A percentile compares a stretch with the other conserved stretches of the same genome.
Conservation (phyloP, 2,797 vertebrate species). For the Sebastes taczanowskii region DNA sequence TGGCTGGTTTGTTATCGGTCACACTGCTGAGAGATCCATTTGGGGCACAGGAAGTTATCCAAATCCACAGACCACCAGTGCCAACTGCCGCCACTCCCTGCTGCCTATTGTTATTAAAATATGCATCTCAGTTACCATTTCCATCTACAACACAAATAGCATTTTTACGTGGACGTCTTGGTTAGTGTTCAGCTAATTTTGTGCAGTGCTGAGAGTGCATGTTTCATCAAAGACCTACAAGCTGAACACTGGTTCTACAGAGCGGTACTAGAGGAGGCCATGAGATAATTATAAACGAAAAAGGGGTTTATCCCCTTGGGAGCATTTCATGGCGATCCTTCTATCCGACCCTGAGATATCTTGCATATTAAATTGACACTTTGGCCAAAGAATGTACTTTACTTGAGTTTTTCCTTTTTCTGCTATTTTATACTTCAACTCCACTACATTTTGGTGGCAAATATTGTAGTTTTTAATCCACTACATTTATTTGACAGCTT, state of each 20-base stretch:
- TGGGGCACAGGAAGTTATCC: constrained; percentile 36
- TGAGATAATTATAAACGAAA: neutral
- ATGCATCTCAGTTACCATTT: neutral
- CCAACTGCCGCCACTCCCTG: neutral
- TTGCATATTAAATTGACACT: neutral
- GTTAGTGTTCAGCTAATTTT: neutral
- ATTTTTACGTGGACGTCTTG: neutral
- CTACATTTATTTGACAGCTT: too few relatives aligned
- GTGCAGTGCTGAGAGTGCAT: neutral
- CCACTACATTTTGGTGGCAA: too few relatives aligned
- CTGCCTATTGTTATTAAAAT: neutral
- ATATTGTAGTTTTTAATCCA: too few relatives aligned
- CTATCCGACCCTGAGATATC: neutral
- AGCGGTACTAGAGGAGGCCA: neutral
- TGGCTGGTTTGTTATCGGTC: constrained; percentile 25
- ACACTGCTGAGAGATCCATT: constrained; percentile 36
- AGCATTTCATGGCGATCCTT: neutral
- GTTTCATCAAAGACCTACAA: neutral
- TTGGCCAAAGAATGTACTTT: neutral
- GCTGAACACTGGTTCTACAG: neutral
- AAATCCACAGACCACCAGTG: neutral
- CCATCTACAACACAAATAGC: neutral
- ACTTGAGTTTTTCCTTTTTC: too few relatives aligned
- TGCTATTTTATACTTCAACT: too few relatives aligned
- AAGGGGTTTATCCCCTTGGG: neutral